phyloP scores from a whole-genome alignment of 2,113 vertebrate species.

The Microtus pennsylvanicus region DNA sequence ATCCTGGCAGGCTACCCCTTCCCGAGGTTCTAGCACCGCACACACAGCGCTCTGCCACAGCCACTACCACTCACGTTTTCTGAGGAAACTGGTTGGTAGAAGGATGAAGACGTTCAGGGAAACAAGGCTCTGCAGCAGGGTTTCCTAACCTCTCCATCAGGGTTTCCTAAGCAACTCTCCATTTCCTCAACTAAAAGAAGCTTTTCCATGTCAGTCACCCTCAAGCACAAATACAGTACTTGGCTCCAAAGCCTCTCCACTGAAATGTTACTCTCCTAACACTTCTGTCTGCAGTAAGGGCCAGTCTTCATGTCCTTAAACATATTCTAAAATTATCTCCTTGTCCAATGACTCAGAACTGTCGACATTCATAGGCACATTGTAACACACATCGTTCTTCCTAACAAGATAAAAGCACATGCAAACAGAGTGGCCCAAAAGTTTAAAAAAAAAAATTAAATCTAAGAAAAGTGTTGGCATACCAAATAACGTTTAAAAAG shows the following conservation, averaged over 20 bases:
- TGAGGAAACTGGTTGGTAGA: background rate
- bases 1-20: fast-evolving
- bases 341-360: constrained; percentile 5
- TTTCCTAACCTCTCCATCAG: background rate
- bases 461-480: constrained; percentile 55
- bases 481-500: constrained; percentile 52
- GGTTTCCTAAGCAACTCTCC: background rate
- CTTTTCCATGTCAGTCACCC: background rate
- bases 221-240: constrained; percentile 9
- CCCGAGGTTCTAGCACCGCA: background rate
- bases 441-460: constrained; percentile 39
- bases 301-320: constrained; percentile 25
- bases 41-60: fast-evolving
- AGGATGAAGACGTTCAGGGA: background rate
- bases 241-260: constrained; percentile 26
- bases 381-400: constrained; percentile 33
- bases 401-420: constrained; percentile 55
- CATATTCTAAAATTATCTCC: constrained; percentile 46
- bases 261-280: background rate
- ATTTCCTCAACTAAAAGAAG: background rate
- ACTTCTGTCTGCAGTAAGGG: background rate
- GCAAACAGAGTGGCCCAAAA: constrained; percentile 44
- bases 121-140: background rate
- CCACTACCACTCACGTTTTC: background rate
- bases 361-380: constrained; percentile 23